Base-by-base conservation (phyloP, 2,113 vertebrate genomes). In the Catharus minimus region DNA sequence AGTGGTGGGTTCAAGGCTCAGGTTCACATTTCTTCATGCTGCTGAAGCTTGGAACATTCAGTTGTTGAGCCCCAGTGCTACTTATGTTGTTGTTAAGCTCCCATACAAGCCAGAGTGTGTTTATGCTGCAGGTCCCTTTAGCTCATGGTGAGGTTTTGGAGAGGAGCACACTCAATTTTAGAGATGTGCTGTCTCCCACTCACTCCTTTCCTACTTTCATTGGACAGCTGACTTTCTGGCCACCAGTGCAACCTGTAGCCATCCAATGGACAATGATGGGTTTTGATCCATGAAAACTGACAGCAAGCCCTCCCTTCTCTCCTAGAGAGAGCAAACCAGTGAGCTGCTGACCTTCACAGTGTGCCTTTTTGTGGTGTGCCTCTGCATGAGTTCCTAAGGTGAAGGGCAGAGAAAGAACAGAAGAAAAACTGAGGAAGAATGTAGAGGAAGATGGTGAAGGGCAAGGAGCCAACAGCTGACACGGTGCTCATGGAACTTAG, bases 361-460 rank as follows among this genome's bases (percentile, higher is more conserved):
- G 10, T 57, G 49, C 32, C 94, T 78, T 86, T 76, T 8, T 53
- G 56, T 88, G 53, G 22, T 86, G 47, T 87, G 46, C 62, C 83
- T 87, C 55, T 41, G 68, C 79, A 67, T 67, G 62, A 87, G 53
- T 61, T 89, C 50, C 89, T 93, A 92, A 95, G 27, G 32, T 86
- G 41, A 60, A 80, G 81, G 79, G 62, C 86, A 92, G 80, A 89
- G 90, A 92, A 89, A 18, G 86, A 95, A 92, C 18, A n/a, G 74
- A 86, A 88, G 88, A 78, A 94, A 67, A 72, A 61, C 47, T 49
- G 61, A 94, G 86, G 75, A 82, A 92, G 85, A 92, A 61, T 3
- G 7, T 55, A 82, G 75, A 64, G 43, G 78, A 90, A 80, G 30
- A 50, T 88, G 69, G 41, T 79, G 81, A 88, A 88, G 92, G 86